Evolutionary conservation across 2,113 vertebrate genomes (phyloP).

Genomic region (Regulus satrapa): DNA sequence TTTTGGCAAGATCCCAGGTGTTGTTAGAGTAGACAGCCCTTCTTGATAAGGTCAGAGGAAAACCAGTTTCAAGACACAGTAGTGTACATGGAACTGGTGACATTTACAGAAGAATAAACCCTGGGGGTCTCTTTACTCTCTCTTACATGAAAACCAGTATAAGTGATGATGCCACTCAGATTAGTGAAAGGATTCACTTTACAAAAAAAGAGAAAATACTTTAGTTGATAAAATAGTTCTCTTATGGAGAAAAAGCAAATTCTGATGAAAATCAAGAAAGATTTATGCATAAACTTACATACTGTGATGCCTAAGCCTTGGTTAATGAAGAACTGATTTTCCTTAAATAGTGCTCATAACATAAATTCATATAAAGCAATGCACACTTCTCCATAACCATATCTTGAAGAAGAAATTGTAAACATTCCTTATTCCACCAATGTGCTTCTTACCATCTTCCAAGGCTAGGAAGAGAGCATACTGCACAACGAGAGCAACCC

Average conservation of each 20-base stretch:
- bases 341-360: background rate
- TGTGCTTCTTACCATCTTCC: background rate
- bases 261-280: background rate
- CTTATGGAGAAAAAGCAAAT: background rate
- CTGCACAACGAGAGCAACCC: background rate
- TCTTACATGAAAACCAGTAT: background rate
- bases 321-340: background rate
- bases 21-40: background rate
- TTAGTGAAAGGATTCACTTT: background rate
- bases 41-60: conserved; percentile 37
- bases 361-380: background rate
- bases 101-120: conserved; percentile 16
- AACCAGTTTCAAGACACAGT: background rate
- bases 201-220: background rate
- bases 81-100: background rate
- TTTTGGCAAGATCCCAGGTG: conserved; percentile 21
- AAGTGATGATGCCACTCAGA: background rate
- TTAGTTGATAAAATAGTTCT: background rate
- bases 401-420: background rate
- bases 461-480: background rate
- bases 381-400: background rate
- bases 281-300: background rate
- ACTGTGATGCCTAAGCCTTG: background rate
- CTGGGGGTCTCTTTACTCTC: background rate
- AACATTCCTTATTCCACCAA: background rate